A percentile compares a stretch with the other conserved stretches of the same genome.
phyloP scores from a whole-genome alignment of 2,888 invertebrate species.

The Bellardia pandia region DNA sequence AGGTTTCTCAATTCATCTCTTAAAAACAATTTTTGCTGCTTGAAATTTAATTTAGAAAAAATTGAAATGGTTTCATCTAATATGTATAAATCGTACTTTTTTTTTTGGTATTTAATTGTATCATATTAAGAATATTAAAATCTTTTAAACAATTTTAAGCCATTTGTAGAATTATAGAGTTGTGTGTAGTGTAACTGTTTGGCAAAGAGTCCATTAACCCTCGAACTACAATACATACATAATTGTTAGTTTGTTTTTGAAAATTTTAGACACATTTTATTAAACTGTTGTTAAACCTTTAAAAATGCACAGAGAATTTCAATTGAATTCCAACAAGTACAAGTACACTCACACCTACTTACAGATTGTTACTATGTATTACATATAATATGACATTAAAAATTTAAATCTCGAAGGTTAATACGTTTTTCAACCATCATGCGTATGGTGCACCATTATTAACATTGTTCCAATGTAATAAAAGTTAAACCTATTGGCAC shows the following conservation, averaged over 20 bases:
- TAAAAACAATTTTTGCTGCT: no score
- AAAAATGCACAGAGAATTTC: slow-evolving; percentile 27
- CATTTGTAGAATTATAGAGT: not conserved
- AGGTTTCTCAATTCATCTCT: no score
- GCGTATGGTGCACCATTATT: not conserved
- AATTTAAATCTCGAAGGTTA: slow-evolving; percentile 31
- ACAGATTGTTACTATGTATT: no score
- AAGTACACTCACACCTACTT: not conserved
- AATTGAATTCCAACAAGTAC: not conserved
- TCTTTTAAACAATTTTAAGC: not conserved
- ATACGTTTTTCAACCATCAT: not conserved
- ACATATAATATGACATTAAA: not conserved
- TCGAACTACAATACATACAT: not conserved
- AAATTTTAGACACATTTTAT: not conserved
- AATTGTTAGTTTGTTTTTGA: slow-evolving; percentile 1
- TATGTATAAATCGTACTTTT: not conserved
- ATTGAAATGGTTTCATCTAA: not conserved
- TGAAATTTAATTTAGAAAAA: no score
- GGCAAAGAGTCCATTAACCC: slow-evolving; percentile 24
- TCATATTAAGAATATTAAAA: slow-evolving; percentile 1
- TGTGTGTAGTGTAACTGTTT: not conserved
- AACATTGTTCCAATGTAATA: not conserved
- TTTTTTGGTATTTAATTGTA: not conserved
- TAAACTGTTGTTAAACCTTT: not conserved
- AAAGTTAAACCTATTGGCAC: slow-evolving; percentile 18